Conservation (phyloP, 2,797 vertebrate genomes). For the Sternarchorhynchus goeldii region DNA sequence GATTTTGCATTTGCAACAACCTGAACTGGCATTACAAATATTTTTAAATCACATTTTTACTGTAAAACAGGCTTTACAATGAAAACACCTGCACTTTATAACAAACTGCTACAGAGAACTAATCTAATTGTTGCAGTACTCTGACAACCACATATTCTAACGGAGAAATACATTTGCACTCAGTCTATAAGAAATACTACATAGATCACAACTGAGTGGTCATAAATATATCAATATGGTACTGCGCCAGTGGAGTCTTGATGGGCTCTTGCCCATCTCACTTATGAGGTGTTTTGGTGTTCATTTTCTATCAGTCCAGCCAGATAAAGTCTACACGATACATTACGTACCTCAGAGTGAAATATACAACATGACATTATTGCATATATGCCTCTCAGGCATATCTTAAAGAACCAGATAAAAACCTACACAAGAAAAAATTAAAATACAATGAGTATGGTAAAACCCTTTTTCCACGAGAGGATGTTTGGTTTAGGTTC, state of each 20-base stretch:
- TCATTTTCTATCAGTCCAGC: background rate
- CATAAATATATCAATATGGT: background rate
- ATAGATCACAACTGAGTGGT: background rate
- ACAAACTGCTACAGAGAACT: constrained; percentile 14
- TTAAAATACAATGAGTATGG: constrained; percentile 19
- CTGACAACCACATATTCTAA: background rate
- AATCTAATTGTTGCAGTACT: background rate
- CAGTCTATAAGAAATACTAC: background rate
- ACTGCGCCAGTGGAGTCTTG: constrained; percentile 3
- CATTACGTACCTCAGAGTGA: constrained; percentile 12
- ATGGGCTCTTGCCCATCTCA: background rate
- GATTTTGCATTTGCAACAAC: background rate
- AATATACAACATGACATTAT: constrained; percentile 65
- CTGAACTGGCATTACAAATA: constrained; percentile 3
- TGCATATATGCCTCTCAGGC: constrained; percentile 71
- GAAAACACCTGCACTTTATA: constrained; percentile 1
- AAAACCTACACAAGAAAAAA: constrained; percentile 44
- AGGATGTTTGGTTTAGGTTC: constrained; percentile 11
- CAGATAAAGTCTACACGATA: background rate
- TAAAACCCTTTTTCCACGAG: background rate
- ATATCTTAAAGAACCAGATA: constrained; percentile 60
- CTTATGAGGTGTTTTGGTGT: background rate
- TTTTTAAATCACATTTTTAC: too few relatives aligned
- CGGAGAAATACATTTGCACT: background rate
- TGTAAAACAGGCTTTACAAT: background rate